These are phyloP conservation scores for Pygocentrus nattereri DNA, from an alignment of 2,797 vertebrate species.

Conservation along the genomic window DNA sequence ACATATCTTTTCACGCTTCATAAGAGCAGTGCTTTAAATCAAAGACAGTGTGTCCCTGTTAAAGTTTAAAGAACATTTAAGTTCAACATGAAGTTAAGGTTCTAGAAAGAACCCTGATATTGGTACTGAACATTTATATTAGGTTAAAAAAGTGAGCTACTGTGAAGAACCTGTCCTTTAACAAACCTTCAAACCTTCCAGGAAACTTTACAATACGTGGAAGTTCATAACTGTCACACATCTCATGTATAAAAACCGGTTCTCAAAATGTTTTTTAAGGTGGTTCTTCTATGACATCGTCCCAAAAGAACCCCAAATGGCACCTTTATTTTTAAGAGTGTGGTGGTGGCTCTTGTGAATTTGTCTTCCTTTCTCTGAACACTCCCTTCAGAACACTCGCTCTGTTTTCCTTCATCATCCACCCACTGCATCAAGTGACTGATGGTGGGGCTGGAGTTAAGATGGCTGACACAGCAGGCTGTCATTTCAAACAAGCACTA, in stretches of 20 bases:
- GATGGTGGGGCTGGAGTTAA: conserved; percentile 55
- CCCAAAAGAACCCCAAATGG: not conserved
- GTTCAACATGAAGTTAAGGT: too few relatives aligned
- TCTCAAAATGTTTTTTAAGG: not conserved
- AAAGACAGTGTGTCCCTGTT: too few relatives aligned
- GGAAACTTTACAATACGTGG: too few relatives aligned
- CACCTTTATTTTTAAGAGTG: not conserved
- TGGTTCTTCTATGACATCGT: not conserved
- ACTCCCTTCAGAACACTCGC: conserved; percentile 30
- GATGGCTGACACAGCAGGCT: conserved; percentile 79
- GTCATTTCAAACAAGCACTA: conserved; percentile 75
- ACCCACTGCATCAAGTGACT: conserved; percentile 54
- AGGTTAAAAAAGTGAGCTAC: too few relatives aligned
- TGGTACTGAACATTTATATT: too few relatives aligned
- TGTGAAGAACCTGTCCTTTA: too few relatives aligned
- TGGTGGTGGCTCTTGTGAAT: conserved; percentile 48
- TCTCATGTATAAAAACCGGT: not conserved
- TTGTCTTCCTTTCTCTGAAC: conserved; percentile 44
- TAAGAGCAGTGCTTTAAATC: too few relatives aligned
- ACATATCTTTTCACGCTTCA: too few relatives aligned
- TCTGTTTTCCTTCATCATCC: conserved; percentile 53
- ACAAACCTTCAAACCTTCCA: too few relatives aligned
- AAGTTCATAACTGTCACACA: too few relatives aligned
- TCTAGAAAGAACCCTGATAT: too few relatives aligned
- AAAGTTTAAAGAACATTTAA: too few relatives aligned